phyloP scores from a whole-genome alignment of 64 coral and sea anemone genomes.

The Actinia equina region DNA sequence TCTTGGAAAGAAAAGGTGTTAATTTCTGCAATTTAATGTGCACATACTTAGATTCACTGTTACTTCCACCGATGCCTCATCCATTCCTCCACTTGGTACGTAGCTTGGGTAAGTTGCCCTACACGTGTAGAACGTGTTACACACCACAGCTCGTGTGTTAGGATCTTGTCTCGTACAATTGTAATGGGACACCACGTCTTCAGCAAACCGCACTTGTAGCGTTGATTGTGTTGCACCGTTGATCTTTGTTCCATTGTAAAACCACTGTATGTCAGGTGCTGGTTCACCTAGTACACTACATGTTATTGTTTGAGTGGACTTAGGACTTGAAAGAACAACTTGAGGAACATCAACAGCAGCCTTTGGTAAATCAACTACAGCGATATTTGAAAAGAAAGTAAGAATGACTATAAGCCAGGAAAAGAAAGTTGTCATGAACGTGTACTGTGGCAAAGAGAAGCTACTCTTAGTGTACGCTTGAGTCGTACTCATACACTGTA shows the following conservation, averaged over 20 bases:
- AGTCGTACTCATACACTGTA: too few relatives aligned
- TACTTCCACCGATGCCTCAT: neutral
- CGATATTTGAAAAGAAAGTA: neutral
- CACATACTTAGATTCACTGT: neutral
- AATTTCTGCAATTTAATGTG: neutral
- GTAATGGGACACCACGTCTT: neutral
- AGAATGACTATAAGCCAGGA: too few relatives aligned
- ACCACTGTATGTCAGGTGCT: neutral
- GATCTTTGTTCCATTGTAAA: slow-evolving; percentile 17
- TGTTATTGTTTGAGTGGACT: neutral
- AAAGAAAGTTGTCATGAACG: too few relatives aligned
- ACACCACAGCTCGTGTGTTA: slow-evolving; percentile 8
- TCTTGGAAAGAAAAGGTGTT: neutral
- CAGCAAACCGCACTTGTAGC: slow-evolving; percentile 4
- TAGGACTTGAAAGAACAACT: neutral
- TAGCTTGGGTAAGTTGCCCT: neutral
- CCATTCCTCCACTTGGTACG: neutral
- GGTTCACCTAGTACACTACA: slow-evolving; percentile 6
- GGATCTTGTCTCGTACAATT: neutral
- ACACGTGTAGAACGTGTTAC: neutral
- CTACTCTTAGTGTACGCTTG: too few relatives aligned
- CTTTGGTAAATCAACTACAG: neutral
- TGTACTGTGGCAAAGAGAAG: too few relatives aligned
- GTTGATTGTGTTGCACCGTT: neutral
- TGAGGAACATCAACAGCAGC: neutral